Percentiles rank a stretch among this genome's conserved stretches.
These are phyloP conservation scores for Adela reaumurella DNA, from an alignment of 2,888 invertebrate genomes.

Conservation along the genomic window DNA sequence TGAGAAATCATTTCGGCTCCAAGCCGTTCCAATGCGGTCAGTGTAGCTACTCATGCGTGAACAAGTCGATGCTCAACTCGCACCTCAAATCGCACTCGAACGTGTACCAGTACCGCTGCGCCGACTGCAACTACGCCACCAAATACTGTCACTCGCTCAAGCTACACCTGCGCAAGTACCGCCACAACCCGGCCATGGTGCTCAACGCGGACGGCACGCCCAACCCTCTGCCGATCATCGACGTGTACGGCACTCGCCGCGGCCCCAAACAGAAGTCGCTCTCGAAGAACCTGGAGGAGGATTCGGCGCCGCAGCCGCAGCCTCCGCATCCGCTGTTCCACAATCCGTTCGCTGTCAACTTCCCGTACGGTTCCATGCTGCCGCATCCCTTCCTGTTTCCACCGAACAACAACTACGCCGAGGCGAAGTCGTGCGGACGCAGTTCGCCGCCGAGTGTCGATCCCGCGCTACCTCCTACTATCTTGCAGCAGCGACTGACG, in stretches of 20 bases:
- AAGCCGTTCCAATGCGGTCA: conserved; percentile 94
- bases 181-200: conserved; percentile 87
- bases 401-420: conserved; percentile 43
- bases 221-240: conserved; percentile 83
- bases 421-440: conserved; percentile 26
- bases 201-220: conserved; percentile 85
- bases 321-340: conserved; percentile 38
- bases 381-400: conserved; percentile 48
- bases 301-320: conserved; percentile 18
- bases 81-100: conserved; percentile 95
- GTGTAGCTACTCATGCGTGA: conserved; percentile 90
- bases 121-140: conserved; percentile 92
- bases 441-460: conserved; percentile 21
- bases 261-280: conserved; percentile 70
- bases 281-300: conserved; percentile 36
- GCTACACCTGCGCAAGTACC: conserved; percentile 87
- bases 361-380: conserved; percentile 41
- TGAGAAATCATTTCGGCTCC: conserved; percentile 89
- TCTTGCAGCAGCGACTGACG: conserved; percentile 37
- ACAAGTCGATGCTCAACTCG: conserved; percentile 98
- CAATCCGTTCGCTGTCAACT: conserved; percentile 40
- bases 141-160: conserved; percentile 98
- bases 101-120: conserved; percentile 89
- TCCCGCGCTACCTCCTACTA: conserved; percentile 29
- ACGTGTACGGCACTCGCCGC: conserved; percentile 85